These are phyloP conservation scores for Tylochromis polylepis DNA, from an alignment of 2,113 vertebrate genomes.

Conservation along the genomic window DNA sequence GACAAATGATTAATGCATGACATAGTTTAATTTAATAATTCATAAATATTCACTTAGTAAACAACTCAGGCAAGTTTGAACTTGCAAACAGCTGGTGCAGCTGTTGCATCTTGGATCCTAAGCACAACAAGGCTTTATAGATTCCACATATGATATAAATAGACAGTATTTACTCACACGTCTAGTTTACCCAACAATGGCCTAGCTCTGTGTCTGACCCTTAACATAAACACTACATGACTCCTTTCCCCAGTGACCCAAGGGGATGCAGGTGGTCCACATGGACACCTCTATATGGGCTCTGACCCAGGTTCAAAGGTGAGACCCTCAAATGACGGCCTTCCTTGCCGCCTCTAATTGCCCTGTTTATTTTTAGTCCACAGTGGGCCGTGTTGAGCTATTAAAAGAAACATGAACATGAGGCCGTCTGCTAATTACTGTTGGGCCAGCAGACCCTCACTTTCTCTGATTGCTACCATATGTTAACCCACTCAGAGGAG, in stretches of 20 bases:
- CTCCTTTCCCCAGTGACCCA: conserved; percentile 51
- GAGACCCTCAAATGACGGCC: conserved; percentile 70
- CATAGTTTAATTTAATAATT: background rate
- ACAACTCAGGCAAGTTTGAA: background rate
- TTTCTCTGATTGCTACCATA: conserved; percentile 75
- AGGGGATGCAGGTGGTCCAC: conserved; percentile 65
- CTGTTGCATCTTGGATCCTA: background rate
- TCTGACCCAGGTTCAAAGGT: conserved; percentile 74
- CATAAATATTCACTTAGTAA: background rate
- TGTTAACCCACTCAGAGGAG: conserved; percentile 58
- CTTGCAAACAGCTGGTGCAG: background rate
- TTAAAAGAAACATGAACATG: conserved; percentile 85
- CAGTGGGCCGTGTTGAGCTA: conserved; percentile 77
- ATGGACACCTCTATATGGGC: conserved; percentile 63
- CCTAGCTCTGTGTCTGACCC: conserved; percentile 58
- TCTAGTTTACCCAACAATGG: conserved; percentile 42
- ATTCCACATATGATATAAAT: conserved; percentile 54
- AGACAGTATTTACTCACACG: conserved; percentile 63
- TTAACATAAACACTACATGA: conserved; percentile 65
- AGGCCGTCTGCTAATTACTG: conserved; percentile 81
- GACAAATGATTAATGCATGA: background rate
- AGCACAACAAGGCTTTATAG: background rate
- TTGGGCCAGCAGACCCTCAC: conserved; percentile 71
- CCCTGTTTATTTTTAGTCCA: conserved; percentile 82
- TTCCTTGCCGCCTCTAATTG: conserved; percentile 72